Evolutionary conservation across 37 sponge, comb jelly and placozoan genomes (phyloP), one percentile per base, ranked within the genome.

Genomic region (Axinella damicornis): DNA sequence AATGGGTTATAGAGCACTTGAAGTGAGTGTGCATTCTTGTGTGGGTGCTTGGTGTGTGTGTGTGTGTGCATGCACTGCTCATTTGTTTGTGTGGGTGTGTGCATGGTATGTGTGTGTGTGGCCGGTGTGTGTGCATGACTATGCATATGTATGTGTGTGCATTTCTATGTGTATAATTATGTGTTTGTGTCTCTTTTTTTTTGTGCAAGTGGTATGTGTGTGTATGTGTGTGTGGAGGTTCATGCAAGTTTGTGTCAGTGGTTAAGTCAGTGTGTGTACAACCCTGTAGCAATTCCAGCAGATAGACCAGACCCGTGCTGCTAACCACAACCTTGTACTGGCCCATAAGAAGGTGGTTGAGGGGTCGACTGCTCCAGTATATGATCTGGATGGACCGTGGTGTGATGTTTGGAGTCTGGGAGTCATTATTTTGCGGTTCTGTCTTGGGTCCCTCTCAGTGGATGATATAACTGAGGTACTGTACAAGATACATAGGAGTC

Each of bases 151-250:
- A 14, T 46, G 53, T 36, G 76, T 41, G 76, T 74, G 76, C 52
- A 12, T 46, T 54, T 74, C 56, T 74, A 56, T 74, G 76, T 74
- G 76, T 78, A 36, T 78, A 39, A 13, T 65, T 78, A 65, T 78
- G 36, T 78, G 65, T 78, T 65, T 65, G 65, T 65, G 63, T n/a
- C n/a, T n/a, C n/a, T n/a, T n/a, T n/a, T n/a, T n/a, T n/a, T n/a
- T n/a, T n/a, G n/a, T 46, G 9, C 46, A 46, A 46, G 9, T 9
- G 6, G 6, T 62, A 13, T 62, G 63, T 62, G 66, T 34, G 40
- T 65, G 40, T 65, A 9, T 46, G 46, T 46, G 46, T 46, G 46
- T 46, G 46, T 46, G 46, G 9, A 46, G 4, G 6, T 12, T 46
- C 46, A 46, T 46, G 6, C 9, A 9, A 46, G 9, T 18, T 6